Percentiles rank a stretch among this genome's conserved stretches.
Evolutionary conservation across 1,140 invertebrate species (phyloP).

Genomic region (Mizuhopecten yessoensis): DNA sequence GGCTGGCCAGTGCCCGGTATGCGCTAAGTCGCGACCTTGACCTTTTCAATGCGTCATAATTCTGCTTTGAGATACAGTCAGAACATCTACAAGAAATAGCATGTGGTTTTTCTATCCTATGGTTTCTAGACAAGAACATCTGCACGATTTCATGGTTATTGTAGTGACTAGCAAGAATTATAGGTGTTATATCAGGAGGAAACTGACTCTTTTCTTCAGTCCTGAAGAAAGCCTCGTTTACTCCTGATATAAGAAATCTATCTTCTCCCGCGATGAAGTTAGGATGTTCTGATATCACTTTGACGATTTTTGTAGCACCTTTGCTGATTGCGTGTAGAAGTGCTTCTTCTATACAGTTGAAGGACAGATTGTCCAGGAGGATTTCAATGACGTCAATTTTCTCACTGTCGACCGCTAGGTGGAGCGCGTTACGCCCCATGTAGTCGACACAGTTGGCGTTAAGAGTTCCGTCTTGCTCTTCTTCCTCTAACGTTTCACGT

Average conservation of each 20-base stretch:
- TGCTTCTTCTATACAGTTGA: constrained; percentile 82
- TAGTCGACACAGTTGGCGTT: constrained; percentile 82
- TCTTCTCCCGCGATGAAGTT: constrained; percentile 82
- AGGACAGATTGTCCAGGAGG: constrained; percentile 78
- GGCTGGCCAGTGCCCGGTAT: constrained; percentile 82
- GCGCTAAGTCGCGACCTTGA: constrained; percentile 82
- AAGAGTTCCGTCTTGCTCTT: constrained; percentile 66
- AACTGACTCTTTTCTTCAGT: constrained; percentile 81
- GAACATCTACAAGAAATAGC: constrained; percentile 86
- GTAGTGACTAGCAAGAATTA: constrained; percentile 82
- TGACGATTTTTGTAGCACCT: constrained; percentile 81
- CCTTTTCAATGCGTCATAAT: constrained; percentile 81
- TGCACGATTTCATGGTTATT: constrained; percentile 84
- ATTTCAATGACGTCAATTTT: constrained; percentile 81
- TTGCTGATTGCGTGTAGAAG: constrained; percentile 83
- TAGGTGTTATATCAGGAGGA: constrained; percentile 81
- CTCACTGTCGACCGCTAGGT: constrained; percentile 82
- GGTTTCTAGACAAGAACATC: constrained; percentile 82
- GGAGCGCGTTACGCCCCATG: constrained; percentile 81
- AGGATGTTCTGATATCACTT: constrained; percentile 82
- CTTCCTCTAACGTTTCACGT: constrained; percentile 79
- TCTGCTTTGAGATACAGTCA: constrained; percentile 85
- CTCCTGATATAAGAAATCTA: constrained; percentile 77
- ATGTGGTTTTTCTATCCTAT: constrained; percentile 85
- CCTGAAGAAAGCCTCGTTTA: constrained; percentile 79